These are phyloP conservation scores for Coelinius sp. DNA, from an alignment of 2,888 invertebrate genomes.

Conservation along the genomic window DNA sequence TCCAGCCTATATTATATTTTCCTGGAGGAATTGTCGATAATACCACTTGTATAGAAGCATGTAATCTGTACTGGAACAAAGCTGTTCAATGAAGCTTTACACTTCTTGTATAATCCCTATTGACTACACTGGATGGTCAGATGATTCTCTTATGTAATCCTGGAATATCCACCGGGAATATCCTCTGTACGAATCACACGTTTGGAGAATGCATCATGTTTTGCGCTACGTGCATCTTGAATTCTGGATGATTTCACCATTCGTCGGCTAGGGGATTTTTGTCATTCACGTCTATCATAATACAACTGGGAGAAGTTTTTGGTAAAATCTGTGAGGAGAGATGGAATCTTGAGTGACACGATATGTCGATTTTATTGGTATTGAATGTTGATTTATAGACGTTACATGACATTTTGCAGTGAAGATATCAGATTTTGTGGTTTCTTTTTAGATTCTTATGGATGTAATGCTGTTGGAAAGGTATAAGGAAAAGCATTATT, in stretches of 20 bases:
- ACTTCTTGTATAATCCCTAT: not conserved
- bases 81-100: not conserved
- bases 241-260: not conserved
- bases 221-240: not conserved
- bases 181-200: not conserved
- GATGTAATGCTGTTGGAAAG: not conserved
- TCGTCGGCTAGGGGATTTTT: not conserved
- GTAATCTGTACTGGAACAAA: not conserved
- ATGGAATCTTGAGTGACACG: not conserved
- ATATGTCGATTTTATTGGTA: not conserved
- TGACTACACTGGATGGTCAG: not conserved
- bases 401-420: not conserved
- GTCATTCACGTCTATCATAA: not conserved
- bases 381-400: not conserved
- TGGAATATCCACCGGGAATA: not conserved
- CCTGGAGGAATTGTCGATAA: conserved; percentile 2
- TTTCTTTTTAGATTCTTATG: not conserved
- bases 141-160: not conserved
- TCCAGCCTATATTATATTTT: not conserved
- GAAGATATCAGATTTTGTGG: not conserved
- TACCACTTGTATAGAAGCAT: not conserved
- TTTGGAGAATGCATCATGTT: not conserved
- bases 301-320: not conserved
- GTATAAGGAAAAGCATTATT: not conserved
- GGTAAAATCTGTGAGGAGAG: not conserved